Evolutionary conservation across 2,888 invertebrate genomes (phyloP).

Genomic region (Harmothoe impar): DNA sequence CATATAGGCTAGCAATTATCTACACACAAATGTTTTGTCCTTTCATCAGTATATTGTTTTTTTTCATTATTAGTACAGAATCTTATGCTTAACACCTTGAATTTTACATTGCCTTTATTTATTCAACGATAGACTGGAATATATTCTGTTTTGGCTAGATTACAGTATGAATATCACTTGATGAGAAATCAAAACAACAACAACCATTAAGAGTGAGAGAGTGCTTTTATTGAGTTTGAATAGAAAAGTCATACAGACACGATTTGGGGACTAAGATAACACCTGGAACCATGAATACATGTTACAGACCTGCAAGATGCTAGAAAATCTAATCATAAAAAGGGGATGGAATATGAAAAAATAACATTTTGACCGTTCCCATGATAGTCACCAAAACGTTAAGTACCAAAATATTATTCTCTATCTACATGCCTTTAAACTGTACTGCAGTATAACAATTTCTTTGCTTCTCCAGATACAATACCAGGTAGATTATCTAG

Average conservation of each 20-base stretch:
- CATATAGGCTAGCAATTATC: too few species aligned
- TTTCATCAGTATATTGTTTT: too few species aligned
- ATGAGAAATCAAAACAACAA: background rate
- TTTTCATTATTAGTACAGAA: too few species aligned
- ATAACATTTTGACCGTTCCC: constrained; percentile 49
- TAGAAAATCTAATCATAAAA: constrained; percentile 55
- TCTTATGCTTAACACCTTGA: too few species aligned
- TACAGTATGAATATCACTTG: too few species aligned
- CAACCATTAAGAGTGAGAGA: constrained; percentile 44
- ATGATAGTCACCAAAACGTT: constrained; percentile 43
- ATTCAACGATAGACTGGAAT: too few species aligned
- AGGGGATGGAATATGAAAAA: constrained; percentile 54
- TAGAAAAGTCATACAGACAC: constrained; percentile 59
- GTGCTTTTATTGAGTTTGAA: constrained; percentile 60
- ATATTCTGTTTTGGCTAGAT: too few species aligned
- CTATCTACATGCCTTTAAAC: constrained; percentile 37
- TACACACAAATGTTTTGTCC: too few species aligned
- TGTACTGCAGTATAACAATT: constrained; percentile 19
- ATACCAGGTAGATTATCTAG: background rate
- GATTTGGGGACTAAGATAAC: constrained; percentile 35
- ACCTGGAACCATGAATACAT: constrained; percentile 27
- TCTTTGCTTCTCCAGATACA: background rate
- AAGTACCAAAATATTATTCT: constrained; percentile 55
- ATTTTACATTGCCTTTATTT: too few species aligned
- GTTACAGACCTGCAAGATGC: constrained; percentile 36